phyloP scores from a whole-genome alignment of 2,113 vertebrate species.

The Xiphophorus maculatus region DNA sequence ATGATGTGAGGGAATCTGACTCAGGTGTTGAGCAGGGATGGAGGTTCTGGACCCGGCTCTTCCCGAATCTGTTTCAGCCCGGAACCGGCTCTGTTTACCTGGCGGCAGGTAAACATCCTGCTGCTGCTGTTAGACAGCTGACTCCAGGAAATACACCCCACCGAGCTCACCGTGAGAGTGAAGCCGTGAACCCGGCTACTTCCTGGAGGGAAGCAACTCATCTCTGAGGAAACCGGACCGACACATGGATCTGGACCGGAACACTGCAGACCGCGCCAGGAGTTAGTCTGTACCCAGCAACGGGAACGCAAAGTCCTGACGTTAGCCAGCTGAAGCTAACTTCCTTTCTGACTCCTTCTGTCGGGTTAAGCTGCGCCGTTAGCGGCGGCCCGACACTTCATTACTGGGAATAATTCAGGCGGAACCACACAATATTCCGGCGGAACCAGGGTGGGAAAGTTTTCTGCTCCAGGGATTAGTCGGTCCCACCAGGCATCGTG shows the following conservation, averaged over 20 bases:
- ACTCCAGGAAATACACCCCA: constrained; percentile 33
- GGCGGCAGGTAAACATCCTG: neutral
- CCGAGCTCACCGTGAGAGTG: constrained; percentile 25
- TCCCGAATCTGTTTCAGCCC: neutral
- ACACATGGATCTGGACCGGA: accelerated
- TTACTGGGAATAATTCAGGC: accelerated
- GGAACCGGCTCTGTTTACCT: neutral
- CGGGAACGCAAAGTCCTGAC: neutral
- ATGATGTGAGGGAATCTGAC: too few relatives aligned
- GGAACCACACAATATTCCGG: neutral
- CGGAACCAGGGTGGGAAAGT: constrained; percentile 48
- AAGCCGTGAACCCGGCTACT: constrained; percentile 12
- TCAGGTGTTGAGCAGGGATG: too few relatives aligned
- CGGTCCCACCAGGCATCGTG: constrained; percentile 53
- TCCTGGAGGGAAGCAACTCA: neutral
- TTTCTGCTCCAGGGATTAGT: constrained; percentile 60
- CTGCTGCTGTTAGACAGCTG: neutral
- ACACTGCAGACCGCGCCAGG: neutral
- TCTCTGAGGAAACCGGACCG: neutral
- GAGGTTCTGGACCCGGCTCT: too few relatives aligned
- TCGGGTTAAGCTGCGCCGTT: neutral
- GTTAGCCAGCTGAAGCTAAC: neutral
- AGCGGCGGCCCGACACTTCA: accelerated
- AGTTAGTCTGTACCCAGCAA: neutral
- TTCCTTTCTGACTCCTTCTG: neutral